phyloP scores from a whole-genome alignment of 2,888 invertebrate genomes.

The Biston betularia region DNA sequence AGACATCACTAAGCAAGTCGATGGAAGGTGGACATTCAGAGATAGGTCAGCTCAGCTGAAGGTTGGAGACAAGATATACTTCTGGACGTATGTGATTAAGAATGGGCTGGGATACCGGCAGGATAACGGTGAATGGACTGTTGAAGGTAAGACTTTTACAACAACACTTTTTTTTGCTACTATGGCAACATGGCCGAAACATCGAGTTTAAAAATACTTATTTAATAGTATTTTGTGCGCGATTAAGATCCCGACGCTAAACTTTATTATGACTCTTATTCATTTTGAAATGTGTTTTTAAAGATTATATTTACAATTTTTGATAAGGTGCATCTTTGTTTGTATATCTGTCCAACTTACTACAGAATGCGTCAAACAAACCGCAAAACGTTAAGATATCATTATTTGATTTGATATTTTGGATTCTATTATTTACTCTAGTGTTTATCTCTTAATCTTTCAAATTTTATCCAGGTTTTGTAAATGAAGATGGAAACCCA shows the following conservation, averaged over 20 bases:
- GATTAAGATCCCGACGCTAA: too few species aligned
- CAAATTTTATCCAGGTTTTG: conserved; percentile 56
- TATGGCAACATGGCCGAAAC: too few species aligned
- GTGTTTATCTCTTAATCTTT: neutral
- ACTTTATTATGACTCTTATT: too few species aligned
- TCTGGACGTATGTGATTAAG: conserved; percentile 91
- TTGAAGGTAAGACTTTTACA: conserved; percentile 73
- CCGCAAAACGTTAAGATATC: neutral
- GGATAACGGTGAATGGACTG: conserved; percentile 86
- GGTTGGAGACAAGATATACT: conserved; percentile 89
- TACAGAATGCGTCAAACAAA: neutral
- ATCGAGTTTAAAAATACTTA: too few species aligned
- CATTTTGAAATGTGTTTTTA: too few species aligned
- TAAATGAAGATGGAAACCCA: conserved; percentile 68
- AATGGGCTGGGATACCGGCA: conserved; percentile 90
- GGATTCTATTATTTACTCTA: neutral
- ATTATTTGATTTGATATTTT: neutral
- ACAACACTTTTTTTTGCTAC: too few species aligned
- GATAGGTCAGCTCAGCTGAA: conserved; percentile 87
- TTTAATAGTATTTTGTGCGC: neutral
- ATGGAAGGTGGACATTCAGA: conserved; percentile 89
- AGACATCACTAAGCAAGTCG: conserved; percentile 87
- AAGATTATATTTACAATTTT: too few species aligned
- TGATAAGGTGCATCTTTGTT: too few species aligned
- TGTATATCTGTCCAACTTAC: neutral